Percentiles rank a stretch among this genome's conserved stretches.
These are phyloP conservation scores for Mesorhabditis spiculigera DNA, from an alignment of 2,888 invertebrate species.

Conservation along the genomic window DNA sequence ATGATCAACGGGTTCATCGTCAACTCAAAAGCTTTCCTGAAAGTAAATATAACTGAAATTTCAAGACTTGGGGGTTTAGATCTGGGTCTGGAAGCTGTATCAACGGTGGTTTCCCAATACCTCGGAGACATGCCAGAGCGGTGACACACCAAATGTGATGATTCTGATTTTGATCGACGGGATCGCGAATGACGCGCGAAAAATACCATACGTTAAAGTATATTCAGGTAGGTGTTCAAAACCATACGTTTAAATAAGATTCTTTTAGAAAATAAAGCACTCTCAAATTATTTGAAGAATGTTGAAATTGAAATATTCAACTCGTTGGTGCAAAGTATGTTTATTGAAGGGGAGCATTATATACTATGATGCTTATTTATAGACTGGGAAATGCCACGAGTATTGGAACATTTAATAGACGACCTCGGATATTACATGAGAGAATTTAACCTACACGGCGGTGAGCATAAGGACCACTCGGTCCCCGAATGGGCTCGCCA, in stretches of 20 bases:
- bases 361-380: conserved; percentile 9
- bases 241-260: background rate
- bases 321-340: conserved; percentile 47
- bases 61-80: conserved; percentile 22
- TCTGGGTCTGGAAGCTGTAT: conserved; percentile 48
- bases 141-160: conserved; percentile 28
- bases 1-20: background rate
- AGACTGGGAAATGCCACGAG: conserved; percentile 35
- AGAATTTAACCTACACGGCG: conserved; percentile 38
- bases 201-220: conserved; percentile 45
- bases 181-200: conserved; percentile 46
- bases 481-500: conserved; percentile 45
- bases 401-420: conserved; percentile 38
- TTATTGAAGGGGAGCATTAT: background rate
- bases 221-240: conserved; percentile 32
- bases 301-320: conserved; percentile 50
- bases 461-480: conserved; percentile 38
- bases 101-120: conserved; percentile 46
- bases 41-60: background rate
- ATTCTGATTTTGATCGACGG: conserved; percentile 46
- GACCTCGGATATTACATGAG: conserved; percentile 42
- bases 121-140: conserved; percentile 15
- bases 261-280: conserved; percentile 7
- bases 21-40: background rate
- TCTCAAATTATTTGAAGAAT: conserved; percentile 36